These are phyloP conservation scores for Trematomus loennbergii DNA, from an alignment of 2,113 vertebrate genomes.

Conservation along the genomic window DNA sequence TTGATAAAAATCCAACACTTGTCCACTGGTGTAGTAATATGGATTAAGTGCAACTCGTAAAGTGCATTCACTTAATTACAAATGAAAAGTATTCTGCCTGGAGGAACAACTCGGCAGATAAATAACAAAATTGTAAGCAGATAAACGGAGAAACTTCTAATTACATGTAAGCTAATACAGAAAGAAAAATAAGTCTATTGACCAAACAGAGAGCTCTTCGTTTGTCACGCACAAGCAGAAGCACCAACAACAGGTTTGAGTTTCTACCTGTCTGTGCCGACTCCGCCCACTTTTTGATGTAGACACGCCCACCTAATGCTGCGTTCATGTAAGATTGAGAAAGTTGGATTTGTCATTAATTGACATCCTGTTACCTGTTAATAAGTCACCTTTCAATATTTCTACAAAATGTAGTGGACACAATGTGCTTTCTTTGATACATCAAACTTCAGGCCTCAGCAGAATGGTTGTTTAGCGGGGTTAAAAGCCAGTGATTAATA, in stretches of 20 bases:
- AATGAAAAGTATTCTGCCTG: neutral
- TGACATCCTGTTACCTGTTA: neutral
- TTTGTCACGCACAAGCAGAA: constrained; percentile 13
- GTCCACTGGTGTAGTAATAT: neutral
- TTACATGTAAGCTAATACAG: neutral
- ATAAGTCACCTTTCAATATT: neutral
- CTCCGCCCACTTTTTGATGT: neutral
- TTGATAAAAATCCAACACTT: neutral
- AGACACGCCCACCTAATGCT: neutral
- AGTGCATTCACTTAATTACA: neutral
- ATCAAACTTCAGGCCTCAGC: too few relatives aligned
- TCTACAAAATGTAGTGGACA: too few relatives aligned
- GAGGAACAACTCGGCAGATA: neutral
- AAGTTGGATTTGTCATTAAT: neutral
- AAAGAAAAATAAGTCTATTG: neutral
- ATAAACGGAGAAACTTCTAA: too few relatives aligned
- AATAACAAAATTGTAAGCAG: neutral
- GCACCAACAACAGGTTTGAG: neutral
- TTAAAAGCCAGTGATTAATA: too few relatives aligned
- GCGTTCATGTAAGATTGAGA: neutral
- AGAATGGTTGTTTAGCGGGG: too few relatives aligned
- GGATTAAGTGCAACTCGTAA: neutral
- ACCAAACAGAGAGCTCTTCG: neutral
- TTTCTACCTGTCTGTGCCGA: constrained; percentile 39
- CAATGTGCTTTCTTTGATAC: too few relatives aligned